Evolutionary conservation across 2,888 invertebrate species (phyloP).

Genomic region (Itoplectis maculator): DNA sequence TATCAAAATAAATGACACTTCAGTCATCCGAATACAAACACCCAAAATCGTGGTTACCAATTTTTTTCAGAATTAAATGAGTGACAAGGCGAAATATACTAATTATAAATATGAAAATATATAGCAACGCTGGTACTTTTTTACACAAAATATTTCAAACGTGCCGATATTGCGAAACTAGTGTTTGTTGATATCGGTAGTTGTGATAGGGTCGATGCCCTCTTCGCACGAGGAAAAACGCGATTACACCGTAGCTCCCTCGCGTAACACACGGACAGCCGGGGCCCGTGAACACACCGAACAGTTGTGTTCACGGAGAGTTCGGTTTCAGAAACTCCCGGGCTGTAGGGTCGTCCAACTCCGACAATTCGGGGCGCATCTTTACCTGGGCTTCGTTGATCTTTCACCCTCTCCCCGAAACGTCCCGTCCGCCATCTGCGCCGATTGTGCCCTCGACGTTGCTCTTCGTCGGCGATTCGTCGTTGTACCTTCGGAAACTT

Average conservation of each 20-base stretch:
- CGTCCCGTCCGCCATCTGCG: slow-evolving; percentile 52
- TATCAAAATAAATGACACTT: too few relatives aligned
- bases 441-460: neutral
- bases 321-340: slow-evolving; percentile 29
- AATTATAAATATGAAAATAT: too few relatives aligned
- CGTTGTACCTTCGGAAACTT: neutral
- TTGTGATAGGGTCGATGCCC: slow-evolving; percentile 42
- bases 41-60: too few relatives aligned
- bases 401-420: slow-evolving; percentile 42
- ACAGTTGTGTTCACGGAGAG: slow-evolving; percentile 5
- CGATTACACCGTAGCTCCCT: slow-evolving; percentile 36
- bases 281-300: neutral
- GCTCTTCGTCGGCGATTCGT: neutral
- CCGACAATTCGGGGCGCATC: slow-evolving; percentile 27
- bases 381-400: slow-evolving; percentile 31
- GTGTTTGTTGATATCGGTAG: slow-evolving; percentile 9
- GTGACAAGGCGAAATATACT: too few relatives aligned
- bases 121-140: too few relatives aligned
- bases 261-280: neutral
- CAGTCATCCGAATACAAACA: too few relatives aligned
- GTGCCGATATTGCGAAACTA: neutral
- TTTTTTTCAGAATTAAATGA: too few relatives aligned
- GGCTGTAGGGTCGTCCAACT: slow-evolving; percentile 32
- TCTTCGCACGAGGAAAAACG: slow-evolving; percentile 24
- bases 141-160: neutral